Base-by-base conservation (phyloP, 1,140 invertebrate species). In the Bombus superbus region DNA sequence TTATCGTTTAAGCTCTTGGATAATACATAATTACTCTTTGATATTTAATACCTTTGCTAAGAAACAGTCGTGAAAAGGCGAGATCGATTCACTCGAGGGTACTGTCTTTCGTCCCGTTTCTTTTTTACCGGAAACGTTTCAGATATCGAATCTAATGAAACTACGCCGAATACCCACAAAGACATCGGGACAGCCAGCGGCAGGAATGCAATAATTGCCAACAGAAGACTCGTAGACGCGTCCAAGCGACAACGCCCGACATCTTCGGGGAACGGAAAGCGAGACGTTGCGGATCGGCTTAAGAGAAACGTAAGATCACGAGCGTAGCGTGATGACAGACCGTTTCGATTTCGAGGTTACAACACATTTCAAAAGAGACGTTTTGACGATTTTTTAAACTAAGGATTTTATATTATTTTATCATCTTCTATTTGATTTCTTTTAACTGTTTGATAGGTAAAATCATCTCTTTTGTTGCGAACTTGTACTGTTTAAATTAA, bases 131-230 rank as follows among this genome's bases (percentile, higher is more conserved):
- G 53, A 79, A 86, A 88, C 74, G 81, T 86, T 90, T 85, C 82
- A 91, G 91, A 86, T 81, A 62, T 64, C 40, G 66, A 53, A 79
- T 75, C 72, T 90, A 89, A 91, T 88, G 83, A 89, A 88, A 90
- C 64, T 75, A 73, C 73, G 71, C 81, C 57, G 74, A 59, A 32
- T 53, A 71, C 22, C 69, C 72, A 83, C 53, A 85, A 79, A 68
- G 83, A 76, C 85, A 42, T 71, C 69, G 77, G 66, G 74, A 86
- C 66, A 78, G 75, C 57, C 69, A 59, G 25, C 32, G 59, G 71
- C 53, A 91, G 64, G 83, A 92, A 92, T 92, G 86, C 87, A 90
- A 89, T 92, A 93, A 92, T 92, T 92, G 85, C 91, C 72, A 88
- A 64, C 47, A 86, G 72, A 78, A 32, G 44, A 81, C 40, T 59